Base-by-base conservation (phyloP, 2,888 invertebrate genomes). In the Lasius platythorax region DNA sequence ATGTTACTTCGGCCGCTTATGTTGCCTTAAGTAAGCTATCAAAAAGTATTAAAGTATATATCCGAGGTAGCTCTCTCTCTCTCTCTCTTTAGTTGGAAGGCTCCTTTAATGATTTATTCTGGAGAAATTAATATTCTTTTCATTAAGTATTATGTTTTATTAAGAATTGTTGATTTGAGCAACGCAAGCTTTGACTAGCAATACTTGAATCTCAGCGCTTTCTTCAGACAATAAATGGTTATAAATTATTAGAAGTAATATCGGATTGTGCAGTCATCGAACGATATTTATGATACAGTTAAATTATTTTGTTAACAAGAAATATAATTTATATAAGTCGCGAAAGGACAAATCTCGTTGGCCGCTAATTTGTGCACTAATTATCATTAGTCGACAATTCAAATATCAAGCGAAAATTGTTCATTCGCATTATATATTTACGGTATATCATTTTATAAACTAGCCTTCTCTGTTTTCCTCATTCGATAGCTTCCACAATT, bases 291-390 rank as follows among this genome's bases (percentile, higher is more conserved):
- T 5, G 23, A 40, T 30, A 61, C 8, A 43, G 3, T 30, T 8
- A 74, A 63, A 11, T 74, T 28, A 61, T 18, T 28, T 61, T 61
- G n/a, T 43, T 61, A 74, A 61, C 12, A n/a, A 43, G n/a, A 40
- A 40, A 6, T 11, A 11, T 37, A 61, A 61, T 74, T 58, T 3
- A 74, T 61, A 9, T 28, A 43, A 40, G 11, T 72, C 23, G 12
- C 3, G 37, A 56, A 72, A 37, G 40, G 37, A 58, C 37, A 40
- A 74, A 61, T 74, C 15, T 50, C 0, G 8, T 5, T 58, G 9
- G 46, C 5, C 5, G 12, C 0, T 30, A 43, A 43, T 46, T 43
- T 30, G 12, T 28, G 3, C 6, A 18, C 12, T 30, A 3, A 33
- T 6, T 3, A 23, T 30, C 1, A 28, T 58, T 37, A 43, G 28